A percentile compares a stretch with the other conserved stretches of the same genome.
Conservation (phyloP, 1,140 invertebrate genomes). For the Mamestra configurata region DNA sequence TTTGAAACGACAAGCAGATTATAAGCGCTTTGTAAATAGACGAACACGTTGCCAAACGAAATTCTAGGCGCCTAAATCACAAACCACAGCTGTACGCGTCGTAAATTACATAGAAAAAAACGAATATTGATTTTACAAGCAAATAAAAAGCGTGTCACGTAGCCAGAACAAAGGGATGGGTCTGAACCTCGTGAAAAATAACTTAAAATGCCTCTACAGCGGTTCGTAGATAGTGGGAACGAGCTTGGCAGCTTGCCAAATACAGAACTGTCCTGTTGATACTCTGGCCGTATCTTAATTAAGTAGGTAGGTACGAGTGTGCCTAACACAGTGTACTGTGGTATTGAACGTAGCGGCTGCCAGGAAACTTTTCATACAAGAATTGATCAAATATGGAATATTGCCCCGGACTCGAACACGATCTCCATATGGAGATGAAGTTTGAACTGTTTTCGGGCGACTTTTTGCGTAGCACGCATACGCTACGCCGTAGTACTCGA, state of each 20-base stretch:
- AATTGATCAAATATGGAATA: not conserved
- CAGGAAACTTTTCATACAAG: slow-evolving; percentile 2
- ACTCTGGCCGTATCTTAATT: slow-evolving; percentile 48
- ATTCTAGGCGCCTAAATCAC: not conserved
- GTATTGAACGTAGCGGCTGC: not conserved
- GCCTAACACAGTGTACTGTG: not conserved
- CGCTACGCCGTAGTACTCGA: not conserved
- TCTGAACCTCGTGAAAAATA: slow-evolving; percentile 38
- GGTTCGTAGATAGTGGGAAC: slow-evolving; percentile 35
- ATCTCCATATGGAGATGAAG: not conserved
- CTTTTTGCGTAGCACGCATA: not conserved
- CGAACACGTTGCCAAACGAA: not conserved
- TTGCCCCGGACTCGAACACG: not conserved
- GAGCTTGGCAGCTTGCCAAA: slow-evolving; percentile 44
- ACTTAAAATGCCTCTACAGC: slow-evolving; percentile 38
- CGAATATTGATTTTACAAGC: slow-evolving; percentile 33
- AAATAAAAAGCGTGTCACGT: slow-evolving; percentile 43
- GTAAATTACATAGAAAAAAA: slow-evolving; percentile 4
- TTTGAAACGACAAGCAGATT: slow-evolving; percentile 17
- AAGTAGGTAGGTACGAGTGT: slow-evolving; percentile 39
- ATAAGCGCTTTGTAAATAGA: not conserved
- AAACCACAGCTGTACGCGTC: not conserved
- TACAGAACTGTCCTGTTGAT: slow-evolving; percentile 47
- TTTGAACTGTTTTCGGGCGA: not conserved
- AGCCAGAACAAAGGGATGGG: slow-evolving; percentile 2